These are phyloP conservation scores for Anthoscopus minutus DNA, from an alignment of 2,113 vertebrate genomes.

Conservation along the genomic window DNA sequence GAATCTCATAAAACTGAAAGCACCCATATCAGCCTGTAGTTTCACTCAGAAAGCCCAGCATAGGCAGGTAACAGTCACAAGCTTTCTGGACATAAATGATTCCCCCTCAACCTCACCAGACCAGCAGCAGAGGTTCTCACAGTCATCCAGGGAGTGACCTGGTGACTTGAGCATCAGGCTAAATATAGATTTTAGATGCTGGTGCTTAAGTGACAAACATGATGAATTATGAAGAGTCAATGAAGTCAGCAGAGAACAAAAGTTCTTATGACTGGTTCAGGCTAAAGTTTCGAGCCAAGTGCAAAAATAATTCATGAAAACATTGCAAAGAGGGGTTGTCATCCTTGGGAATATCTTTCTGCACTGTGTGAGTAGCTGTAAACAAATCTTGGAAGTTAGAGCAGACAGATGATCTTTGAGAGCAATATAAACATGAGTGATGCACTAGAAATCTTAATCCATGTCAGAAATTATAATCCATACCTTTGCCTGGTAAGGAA, in stretches of 20 bases:
- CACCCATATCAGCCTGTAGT: neutral
- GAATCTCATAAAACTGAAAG: neutral
- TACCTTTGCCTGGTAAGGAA: neutral
- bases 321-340: neutral
- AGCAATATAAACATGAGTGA: accelerated
- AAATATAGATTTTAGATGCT: neutral
- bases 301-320: neutral
- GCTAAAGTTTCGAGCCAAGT: neutral
- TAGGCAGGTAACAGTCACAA: neutral
- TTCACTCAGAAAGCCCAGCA: neutral
- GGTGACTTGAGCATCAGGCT: neutral
- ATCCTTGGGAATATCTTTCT: neutral
- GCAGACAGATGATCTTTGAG: neutral
- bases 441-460: neutral
- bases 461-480: neutral
- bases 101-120: neutral
- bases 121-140: neutral
- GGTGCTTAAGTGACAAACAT: neutral
- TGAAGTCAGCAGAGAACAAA: neutral
- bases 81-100: neutral
- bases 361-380: neutral
- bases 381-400: neutral
- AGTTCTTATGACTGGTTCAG: neutral
- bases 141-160: neutral
- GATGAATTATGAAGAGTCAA: neutral